Base-by-base conservation (phyloP, 2,113 vertebrate species). In the Channa argus region DNA sequence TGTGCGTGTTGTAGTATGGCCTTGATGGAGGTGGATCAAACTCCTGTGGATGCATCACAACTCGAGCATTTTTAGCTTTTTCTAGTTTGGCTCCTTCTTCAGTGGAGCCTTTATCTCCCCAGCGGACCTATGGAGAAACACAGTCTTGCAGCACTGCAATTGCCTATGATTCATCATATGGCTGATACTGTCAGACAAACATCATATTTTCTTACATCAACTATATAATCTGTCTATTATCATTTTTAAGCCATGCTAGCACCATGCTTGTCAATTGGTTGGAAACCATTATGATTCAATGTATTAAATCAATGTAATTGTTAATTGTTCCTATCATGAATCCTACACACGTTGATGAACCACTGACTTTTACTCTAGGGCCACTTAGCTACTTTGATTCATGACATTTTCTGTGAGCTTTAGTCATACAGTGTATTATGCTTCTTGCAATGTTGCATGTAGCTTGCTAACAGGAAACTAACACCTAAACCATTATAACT, bases 41-140 rank as follows among this genome's bases (percentile, higher is more conserved):
- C 45, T 99, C 97, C 79, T 97, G 93, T 13, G 94, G 93, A 0
- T 97, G 97, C 96, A 98, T 96, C 88, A 96, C 96, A 36, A 99
- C 97, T 1, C 95, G 91, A 13, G 97, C 98, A 0, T 99, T 98
- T 91, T 98, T 99, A 34, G 97, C 96, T 69, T 97, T 98, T 91
- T 99, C 98, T 76, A 99, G 43, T 84, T 99, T 99, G 36, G 97
- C 97, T 0, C 98, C 98, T 92, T 99, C 98, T 87, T 99, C 98
- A 0, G 98, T 99, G 3, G 98, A 99, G 38, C 98, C 98, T 76
- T 95, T 98, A 68, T 98, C 98, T 54, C 98, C 98, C 98, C 98
- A 99, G 10, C 96, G 96, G 49, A 99, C 98, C 98, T 99, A 89
- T 6, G 83, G 7, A 83, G 51, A 66, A 39, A 56, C 5, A 77